Evolutionary conservation across 2,888 invertebrate species (phyloP), one percentile per base, ranked within the genome.

Genomic region (Diachrysia chrysitis): DNA sequence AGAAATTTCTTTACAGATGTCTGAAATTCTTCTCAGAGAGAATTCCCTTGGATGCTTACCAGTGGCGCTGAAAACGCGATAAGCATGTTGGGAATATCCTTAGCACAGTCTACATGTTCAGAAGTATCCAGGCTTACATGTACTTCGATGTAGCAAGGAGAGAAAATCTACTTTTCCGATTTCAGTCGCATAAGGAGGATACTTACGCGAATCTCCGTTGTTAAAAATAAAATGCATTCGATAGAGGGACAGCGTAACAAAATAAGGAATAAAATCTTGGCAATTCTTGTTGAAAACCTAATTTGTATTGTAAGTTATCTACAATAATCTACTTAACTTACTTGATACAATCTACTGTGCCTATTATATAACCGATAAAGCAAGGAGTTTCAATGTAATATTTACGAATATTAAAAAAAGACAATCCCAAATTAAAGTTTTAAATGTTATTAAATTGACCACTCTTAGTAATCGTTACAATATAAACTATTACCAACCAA

Each of bases 131-230:
- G 66, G 71, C 76, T 83, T 85, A 81, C 60, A 71, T 42, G 71
- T 74, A 78, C 61, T 83, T 83, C 79, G 83, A 71, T 69, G 71
- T 69, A 63, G 70, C 74, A 65, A 66, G 46, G 73, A 76, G 76
- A 79, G 83, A 85, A 87, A 86, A 85, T 87, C 77, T 83, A 81
- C 79, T 85, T 84, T 81, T 64, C 64, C 57, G 69, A 64, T 66
- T 9, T 17, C 32, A 29, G 7, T 66, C 51, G 19, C 58, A 55
- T 16, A 16, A 63, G 54, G 78, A n/a, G n/a, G n/a, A n/a, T n/a
- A n/a, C 79, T 82, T 81, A 80, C 73, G 77, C 69, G 79, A 72
- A 86, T 82, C 83, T 81, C 66, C 74, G 67, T 83, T 68, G 66
- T 60, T 68, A 80, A 68, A 81, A 84, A 85, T 75, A 76, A 78